Base-by-base conservation (phyloP, 2,888 invertebrate genomes). In the Platerodrilus igneus region DNA sequence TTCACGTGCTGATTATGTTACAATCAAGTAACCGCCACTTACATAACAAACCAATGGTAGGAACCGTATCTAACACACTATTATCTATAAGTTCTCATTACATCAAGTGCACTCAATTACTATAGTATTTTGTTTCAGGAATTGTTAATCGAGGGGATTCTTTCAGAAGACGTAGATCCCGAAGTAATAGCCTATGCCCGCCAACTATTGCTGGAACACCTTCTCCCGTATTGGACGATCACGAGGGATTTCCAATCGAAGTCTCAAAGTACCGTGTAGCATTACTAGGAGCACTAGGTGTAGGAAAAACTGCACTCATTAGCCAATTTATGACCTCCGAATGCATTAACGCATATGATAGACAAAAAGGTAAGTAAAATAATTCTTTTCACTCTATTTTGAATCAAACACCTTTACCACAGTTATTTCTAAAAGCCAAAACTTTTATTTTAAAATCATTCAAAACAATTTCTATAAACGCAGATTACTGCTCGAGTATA, bases 61-160 rank as follows among this genome's bases (percentile, higher is more conserved):
- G n/a, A n/a, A n/a, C n/a, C n/a, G n/a, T n/a, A n/a, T n/a, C n/a
- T n/a, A n/a, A n/a, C n/a, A n/a, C n/a, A n/a, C n/a, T n/a, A n/a
- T n/a, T n/a, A n/a, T n/a, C n/a, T n/a, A n/a, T n/a, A n/a, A n/a
- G n/a, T n/a, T n/a, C n/a, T n/a, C n/a, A n/a, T n/a, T n/a, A n/a
- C n/a, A n/a, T n/a, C n/a, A n/a, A n/a, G n/a, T n/a, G n/a, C n/a
- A n/a, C n/a, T n/a, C n/a, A n/a, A n/a, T n/a, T n/a, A n/a, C n/a
- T n/a, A n/a, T n/a, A n/a, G n/a, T n/a, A n/a, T n/a, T n/a, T 42
- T 46, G 20, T 61, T 73, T 16, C 70, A 89, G 94, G 94, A 48
- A 84, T 94, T 52, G 85, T 96, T 31, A 93, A 93, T 70, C 75
- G 94, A 41, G 95, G 95, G 0, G 96, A 96, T 69, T 93, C 93